Percentiles rank a stretch among this genome's conserved stretches.
phyloP scores from a whole-genome alignment of 2,797 vertebrate species.

The Sebastes glaucus region DNA sequence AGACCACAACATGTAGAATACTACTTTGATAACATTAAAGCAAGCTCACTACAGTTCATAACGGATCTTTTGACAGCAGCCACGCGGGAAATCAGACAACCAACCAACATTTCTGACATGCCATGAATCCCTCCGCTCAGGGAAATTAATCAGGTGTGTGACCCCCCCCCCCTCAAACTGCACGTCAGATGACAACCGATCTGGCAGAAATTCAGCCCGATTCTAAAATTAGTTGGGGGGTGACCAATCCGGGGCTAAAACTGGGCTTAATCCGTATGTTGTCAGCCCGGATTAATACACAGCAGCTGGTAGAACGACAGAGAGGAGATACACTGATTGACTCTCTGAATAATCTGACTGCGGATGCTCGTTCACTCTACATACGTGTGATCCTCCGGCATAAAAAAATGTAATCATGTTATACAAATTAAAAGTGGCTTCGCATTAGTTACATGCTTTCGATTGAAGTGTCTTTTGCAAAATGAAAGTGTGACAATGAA shows the following conservation, averaged over 20 bases:
- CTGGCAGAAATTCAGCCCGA: not conserved
- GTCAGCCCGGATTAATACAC: not conserved
- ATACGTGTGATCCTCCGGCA: not conserved
- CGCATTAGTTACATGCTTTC: not conserved
- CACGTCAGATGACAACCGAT: not conserved
- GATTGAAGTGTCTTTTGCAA: not conserved
- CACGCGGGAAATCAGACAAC: not conserved
- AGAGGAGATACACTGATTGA: not conserved
- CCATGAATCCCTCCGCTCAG: not conserved
- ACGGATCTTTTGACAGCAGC: not conserved
- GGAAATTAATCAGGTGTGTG: not conserved
- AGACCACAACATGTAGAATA: not conserved
- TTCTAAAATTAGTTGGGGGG: not conserved
- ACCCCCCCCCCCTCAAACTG: not conserved
- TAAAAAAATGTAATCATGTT: not conserved
- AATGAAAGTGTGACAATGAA: not conserved
- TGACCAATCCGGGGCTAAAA: not conserved
- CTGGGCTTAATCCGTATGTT: not conserved
- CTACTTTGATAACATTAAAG: not conserved
- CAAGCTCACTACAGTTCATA: not conserved
- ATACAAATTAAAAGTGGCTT: not conserved
- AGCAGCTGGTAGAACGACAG: not conserved
- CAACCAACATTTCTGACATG: not conserved
- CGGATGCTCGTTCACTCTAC: not conserved
- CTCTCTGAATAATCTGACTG: slow-evolving; percentile 1